Evolutionary conservation across 1,140 invertebrate genomes (phyloP), one percentile per base, ranked within the genome.

Genomic region (Drosophila insularis): DNA sequence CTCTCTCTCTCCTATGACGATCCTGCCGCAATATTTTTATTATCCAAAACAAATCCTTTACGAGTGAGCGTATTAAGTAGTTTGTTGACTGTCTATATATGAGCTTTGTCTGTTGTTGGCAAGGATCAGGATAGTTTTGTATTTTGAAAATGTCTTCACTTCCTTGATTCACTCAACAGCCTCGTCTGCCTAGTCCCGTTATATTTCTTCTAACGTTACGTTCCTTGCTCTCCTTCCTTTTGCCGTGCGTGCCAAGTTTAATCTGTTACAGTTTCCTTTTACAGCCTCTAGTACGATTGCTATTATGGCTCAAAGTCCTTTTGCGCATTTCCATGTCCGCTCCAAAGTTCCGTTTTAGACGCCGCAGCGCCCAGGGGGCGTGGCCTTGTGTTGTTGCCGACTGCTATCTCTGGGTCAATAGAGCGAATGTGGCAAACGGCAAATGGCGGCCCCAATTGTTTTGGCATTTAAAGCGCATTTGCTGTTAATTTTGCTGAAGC

Each of bases 381-480:
- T 61, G 39, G 59, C 39, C 64, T 55, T 35, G 39, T 67, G 67
- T 35, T 55, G 43, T 55, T 66, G 63, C 64, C 67, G 35, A 4
- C 17, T 7, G 27, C 54, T 31, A 31, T 58, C 55, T 58, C 71
- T 86, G 79, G 81, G 81, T 86, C 81, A 86, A 86, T 86, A 87
- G 81, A 86, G 82, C 78, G 81, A 50, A 68, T 63, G 70, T 63
- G 35, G 63, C 39, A 61, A 50, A 50, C 43, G 21, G 62, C 46
- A n/a, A 6, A 53, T 71, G 63, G 63, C 61, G 68, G 59, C 66
- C 65, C 65, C 73, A 67, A 76, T 76, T 76, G 73, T 84, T 75
- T 85, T 75, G 82, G 80, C 75, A 87, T 87, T 87, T 86, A 86
- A 86, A 86, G 82, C 79, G 79, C 78, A 87, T 82, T 86, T 86